A percentile compares a stretch with the other conserved stretches of the same genome.
These are phyloP conservation scores for Brachirus orientalis DNA, from an alignment of 2,113 vertebrate species.

Conservation along the genomic window DNA sequence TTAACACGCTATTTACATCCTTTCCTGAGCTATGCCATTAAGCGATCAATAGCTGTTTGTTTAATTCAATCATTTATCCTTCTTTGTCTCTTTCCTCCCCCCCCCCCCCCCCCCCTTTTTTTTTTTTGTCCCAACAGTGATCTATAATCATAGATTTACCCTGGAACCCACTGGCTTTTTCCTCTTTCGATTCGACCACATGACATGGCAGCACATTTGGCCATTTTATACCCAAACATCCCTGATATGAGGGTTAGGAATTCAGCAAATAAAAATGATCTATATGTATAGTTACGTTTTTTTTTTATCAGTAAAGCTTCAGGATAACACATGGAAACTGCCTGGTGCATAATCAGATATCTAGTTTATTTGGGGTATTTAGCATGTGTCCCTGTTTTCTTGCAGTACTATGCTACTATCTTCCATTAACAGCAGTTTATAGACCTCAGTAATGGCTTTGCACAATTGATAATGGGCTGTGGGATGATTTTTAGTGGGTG, in stretches of 20 bases:
- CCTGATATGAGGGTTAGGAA: neutral
- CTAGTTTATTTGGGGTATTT: conserved; percentile 12
- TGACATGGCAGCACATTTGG: conserved; percentile 40
- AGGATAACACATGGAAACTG: conserved; percentile 4
- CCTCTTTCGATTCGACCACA: conserved; percentile 26
- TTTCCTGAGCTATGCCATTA: conserved; percentile 68
- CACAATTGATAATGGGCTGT: conserved; percentile 35
- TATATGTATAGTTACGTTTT: neutral
- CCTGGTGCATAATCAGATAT: conserved; percentile 1
- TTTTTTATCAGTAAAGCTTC: neutral
- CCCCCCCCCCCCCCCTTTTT: neutral
- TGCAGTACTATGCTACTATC: neutral
- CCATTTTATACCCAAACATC: neutral
- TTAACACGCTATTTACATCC: conserved; percentile 72
- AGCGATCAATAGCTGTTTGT: conserved; percentile 58
- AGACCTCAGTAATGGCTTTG: conserved; percentile 42
- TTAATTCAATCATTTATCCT: conserved; percentile 68
- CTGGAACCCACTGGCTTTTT: conserved; percentile 40
- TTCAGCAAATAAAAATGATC: neutral
- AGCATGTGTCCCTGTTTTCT: conserved; percentile 1
- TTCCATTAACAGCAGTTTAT: conserved; percentile 52
- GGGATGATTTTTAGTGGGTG: conserved; percentile 23
- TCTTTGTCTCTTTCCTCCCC: conserved; percentile 1
- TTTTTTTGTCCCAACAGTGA: conserved; percentile 40
- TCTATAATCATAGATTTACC: conserved; percentile 73